phyloP scores from a whole-genome alignment of 2,888 invertebrate genomes.

The Heteromyza rotundicornis region DNA sequence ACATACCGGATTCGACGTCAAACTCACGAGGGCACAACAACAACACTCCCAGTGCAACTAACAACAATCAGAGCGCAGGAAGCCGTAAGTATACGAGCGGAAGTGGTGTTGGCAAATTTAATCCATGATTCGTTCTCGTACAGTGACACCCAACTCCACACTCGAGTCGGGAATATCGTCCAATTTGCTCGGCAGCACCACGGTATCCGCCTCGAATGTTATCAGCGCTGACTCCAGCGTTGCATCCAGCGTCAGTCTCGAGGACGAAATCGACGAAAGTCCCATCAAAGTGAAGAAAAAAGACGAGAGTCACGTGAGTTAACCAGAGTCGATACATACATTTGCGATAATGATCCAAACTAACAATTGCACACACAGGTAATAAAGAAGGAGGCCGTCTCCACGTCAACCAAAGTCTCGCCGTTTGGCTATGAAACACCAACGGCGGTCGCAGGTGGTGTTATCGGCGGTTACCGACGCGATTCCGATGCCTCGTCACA shows the following conservation, averaged over 20 bases:
- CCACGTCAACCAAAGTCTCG: slow-evolving; percentile 60
- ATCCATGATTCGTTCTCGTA: neutral
- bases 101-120: neutral
- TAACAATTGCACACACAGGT: slow-evolving; percentile 37
- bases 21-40: slow-evolving; percentile 75
- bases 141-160: slow-evolving; percentile 62
- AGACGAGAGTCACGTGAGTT: slow-evolving; percentile 56
- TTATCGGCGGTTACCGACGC: slow-evolving; percentile 39
- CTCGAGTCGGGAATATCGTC: slow-evolving; percentile 61
- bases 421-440: slow-evolving; percentile 57
- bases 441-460: slow-evolving; percentile 30
- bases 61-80: slow-evolving; percentile 70
- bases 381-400: slow-evolving; percentile 61
- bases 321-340: neutral
- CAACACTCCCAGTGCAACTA: slow-evolving; percentile 80
- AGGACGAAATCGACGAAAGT: slow-evolving; percentile 60
- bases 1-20: slow-evolving; percentile 73
- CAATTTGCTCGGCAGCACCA: slow-evolving; percentile 79
- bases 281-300: slow-evolving; percentile 62
- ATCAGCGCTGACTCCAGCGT: slow-evolving; percentile 66
- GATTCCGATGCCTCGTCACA: slow-evolving; percentile 48
- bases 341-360: too few species aligned
- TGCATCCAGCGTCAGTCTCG: slow-evolving; percentile 62
- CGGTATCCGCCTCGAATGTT: slow-evolving; percentile 65
- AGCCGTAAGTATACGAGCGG: slow-evolving; percentile 50